Percentiles rank a stretch among this genome's conserved stretches.
These are phyloP conservation scores for Folsomia manolachei DNA, from an alignment of 2,888 invertebrate species.

Conservation along the genomic window DNA sequence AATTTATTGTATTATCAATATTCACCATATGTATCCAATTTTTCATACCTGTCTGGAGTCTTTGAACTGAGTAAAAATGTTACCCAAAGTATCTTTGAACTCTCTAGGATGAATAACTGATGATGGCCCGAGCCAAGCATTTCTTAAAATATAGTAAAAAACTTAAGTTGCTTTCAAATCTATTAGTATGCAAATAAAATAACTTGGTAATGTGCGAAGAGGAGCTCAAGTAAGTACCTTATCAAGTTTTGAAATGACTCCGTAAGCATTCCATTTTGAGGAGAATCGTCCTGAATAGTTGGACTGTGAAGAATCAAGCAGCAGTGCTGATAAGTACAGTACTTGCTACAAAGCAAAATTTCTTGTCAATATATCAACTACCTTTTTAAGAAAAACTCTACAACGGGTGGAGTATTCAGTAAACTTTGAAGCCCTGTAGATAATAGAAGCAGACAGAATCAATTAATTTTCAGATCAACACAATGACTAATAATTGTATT, in stretches of 20 bases:
- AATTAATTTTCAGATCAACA: constrained; percentile 58
- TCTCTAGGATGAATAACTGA: constrained; percentile 52
- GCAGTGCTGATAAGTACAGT: too few relatives aligned
- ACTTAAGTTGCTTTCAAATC: too few relatives aligned
- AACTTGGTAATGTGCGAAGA: too few relatives aligned
- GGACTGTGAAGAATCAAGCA: too few relatives aligned
- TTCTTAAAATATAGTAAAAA: too few relatives aligned
- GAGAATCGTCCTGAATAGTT: background rate
- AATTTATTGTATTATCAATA: too few relatives aligned
- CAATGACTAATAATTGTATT: background rate
- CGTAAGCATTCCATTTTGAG: background rate
- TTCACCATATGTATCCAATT: background rate
- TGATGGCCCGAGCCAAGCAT: constrained; percentile 44
- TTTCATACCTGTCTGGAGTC: constrained; percentile 61
- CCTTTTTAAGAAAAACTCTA: constrained; percentile 58
- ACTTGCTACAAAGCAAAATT: background rate
- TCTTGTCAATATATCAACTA: constrained; percentile 2
- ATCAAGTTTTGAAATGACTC: constrained; percentile 11
- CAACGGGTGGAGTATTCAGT: constrained; percentile 59
- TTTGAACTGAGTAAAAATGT: constrained; percentile 63
- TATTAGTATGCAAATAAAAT: too few relatives aligned
- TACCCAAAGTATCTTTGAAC: constrained; percentile 62
- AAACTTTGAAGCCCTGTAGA: constrained; percentile 62
- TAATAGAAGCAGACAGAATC: too few relatives aligned
- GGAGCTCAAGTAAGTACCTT: too few relatives aligned